Evolutionary conservation across 2,797 vertebrate genomes (phyloP), one percentile per base, ranked within the genome.

Genomic region (Darevskia mixta): DNA sequence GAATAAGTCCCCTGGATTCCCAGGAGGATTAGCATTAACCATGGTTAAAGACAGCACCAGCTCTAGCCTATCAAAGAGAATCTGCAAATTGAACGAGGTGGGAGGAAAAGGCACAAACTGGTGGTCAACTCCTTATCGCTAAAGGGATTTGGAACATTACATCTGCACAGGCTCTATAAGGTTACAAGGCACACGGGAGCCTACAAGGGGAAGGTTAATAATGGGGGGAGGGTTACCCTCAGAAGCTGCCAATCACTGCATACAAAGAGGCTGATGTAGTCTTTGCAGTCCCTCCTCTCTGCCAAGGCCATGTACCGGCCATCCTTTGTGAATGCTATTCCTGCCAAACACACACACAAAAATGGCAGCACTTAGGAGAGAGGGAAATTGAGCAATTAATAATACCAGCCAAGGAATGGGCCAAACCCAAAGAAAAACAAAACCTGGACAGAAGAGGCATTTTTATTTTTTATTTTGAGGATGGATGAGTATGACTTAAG

Each of bases 191-290:
- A 43, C 18, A 49, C 3, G 4, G 61, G 61, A 64, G 20, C 61
- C 61, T 23, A 64, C 20, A 71, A 71, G 0, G 2, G 8, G 35
- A 17, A 72, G n/a, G 7, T 3, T 58, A 18, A 69, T 35, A 49
- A 38, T 4, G 81, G 77, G 29, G 2, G 10, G 69, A 29, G 11
- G 69, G 29, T 97, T 89, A 99, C 99, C 96, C 99, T 97, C 71
- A 99, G 97, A 49, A 99, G 98, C 97, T 99, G 99, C 99, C 99
- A 99, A 97, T 99, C 98, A 0, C 97, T 98, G 94, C 99, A 99
- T 20, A 99, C 99, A 1, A 99, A 99, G 94, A 99, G 93, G 95
- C 99, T 99, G 88, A 99, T 92, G 69, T 97, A 98, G 94, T 99
- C 99, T 95, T 98, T 99, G 96, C 99, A 99, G 97, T 99, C 99